phyloP scores from a whole-genome alignment of 1,140 invertebrate genomes.

The Pectinophora gossypiella region DNA sequence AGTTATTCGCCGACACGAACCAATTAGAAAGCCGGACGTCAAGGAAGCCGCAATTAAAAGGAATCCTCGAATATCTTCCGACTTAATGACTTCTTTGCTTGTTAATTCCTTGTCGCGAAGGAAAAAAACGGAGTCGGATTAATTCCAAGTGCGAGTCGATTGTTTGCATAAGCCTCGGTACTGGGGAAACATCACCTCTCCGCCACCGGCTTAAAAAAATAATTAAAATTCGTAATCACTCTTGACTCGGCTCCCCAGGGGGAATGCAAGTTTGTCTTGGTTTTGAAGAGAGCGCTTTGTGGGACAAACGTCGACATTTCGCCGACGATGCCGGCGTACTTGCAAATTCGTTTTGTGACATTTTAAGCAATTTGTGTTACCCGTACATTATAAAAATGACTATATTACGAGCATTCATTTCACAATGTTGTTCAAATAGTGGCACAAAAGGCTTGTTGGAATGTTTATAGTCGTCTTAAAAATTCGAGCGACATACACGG shows the following conservation, averaged over 20 bases:
- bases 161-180: conserved; percentile 70
- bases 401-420: conserved; percentile 46
- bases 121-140: conserved; percentile 69
- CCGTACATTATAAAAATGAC: conserved; percentile 50
- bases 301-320: conserved; percentile 24
- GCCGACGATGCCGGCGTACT: conserved; percentile 7
- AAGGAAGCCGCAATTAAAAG: conserved; percentile 71
- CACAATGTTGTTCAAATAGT: conserved; percentile 33
- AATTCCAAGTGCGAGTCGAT: conserved; percentile 73
- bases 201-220: conserved; percentile 74
- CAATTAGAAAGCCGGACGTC: conserved; percentile 67
- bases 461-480: conserved; percentile 65
- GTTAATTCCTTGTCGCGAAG: conserved; percentile 73
- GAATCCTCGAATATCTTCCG: conserved; percentile 70
- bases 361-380: conserved; percentile 34
- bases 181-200: conserved; percentile 71
- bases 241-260: conserved; percentile 63
- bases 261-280: conserved; percentile 38
- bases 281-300: conserved; percentile 27
- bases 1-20: conserved; percentile 58
- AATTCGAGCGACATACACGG: conserved; percentile 51
- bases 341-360: conserved; percentile 25
- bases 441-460: conserved; percentile 40
- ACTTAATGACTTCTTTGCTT: conserved; percentile 74
- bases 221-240: conserved; percentile 76